A percentile compares a stretch with the other conserved stretches of the same genome.
phyloP scores from a whole-genome alignment of 1,140 invertebrate genomes.

The Gonatopus flavifemur region DNA sequence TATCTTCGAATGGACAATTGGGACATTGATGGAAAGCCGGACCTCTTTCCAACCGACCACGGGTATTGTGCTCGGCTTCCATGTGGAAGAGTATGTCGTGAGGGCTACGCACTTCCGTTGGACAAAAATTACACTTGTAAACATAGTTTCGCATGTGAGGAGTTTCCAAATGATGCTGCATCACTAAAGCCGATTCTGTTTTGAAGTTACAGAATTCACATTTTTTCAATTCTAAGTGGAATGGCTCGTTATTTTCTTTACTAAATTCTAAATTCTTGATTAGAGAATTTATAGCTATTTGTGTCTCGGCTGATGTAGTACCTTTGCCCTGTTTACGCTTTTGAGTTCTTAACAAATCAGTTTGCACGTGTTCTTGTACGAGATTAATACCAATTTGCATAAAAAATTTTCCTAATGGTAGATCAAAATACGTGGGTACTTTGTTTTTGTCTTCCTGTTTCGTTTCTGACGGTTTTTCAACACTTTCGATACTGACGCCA shows the following conservation, averaged over 20 bases:
- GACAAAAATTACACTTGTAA: conserved; percentile 86
- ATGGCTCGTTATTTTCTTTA: conserved; percentile 86
- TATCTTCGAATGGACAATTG: conserved; percentile 93
- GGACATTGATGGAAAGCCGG: conserved; percentile 89
- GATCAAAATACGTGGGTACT: conserved; percentile 73
- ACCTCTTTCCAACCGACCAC: conserved; percentile 80
- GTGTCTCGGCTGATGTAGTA: conserved; percentile 68
- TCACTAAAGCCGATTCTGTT: conserved; percentile 83
- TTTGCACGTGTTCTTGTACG: conserved; percentile 91
- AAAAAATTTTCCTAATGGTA: conserved; percentile 88
- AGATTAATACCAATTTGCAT: conserved; percentile 89
- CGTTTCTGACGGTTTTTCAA: conserved; percentile 34
- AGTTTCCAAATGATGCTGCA: conserved; percentile 88
- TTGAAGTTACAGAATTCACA: conserved; percentile 92
- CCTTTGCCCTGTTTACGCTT: conserved; percentile 73
- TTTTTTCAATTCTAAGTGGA: conserved; percentile 76
- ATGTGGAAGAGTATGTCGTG: conserved; percentile 91
- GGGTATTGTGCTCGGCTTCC: conserved; percentile 83
- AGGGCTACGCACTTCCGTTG: conserved; percentile 78
- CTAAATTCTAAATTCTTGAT: conserved; percentile 84
- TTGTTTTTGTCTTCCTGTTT: conserved; percentile 44
- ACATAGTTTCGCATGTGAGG: conserved; percentile 88
- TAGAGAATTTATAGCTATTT: conserved; percentile 75
- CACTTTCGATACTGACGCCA: conserved; percentile 46
- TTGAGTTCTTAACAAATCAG: conserved; percentile 84